Evolutionary conservation across 2,113 vertebrate genomes (phyloP).

Genomic region (Zapornia atra): DNA sequence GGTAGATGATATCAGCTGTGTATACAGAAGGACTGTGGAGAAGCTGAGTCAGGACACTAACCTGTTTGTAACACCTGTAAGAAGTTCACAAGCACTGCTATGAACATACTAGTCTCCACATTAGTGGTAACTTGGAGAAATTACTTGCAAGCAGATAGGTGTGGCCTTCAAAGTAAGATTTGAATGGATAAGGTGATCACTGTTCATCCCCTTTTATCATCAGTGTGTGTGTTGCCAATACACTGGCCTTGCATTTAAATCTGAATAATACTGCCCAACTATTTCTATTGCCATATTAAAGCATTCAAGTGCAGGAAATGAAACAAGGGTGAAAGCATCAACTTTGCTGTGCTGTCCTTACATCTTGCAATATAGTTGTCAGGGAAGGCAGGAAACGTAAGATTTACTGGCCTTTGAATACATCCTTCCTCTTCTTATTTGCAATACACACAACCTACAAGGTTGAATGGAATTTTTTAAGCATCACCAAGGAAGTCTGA

Average conservation of each 20-base stretch:
- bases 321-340: not conserved
- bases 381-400: not conserved
- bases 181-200: not conserved
- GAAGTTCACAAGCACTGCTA: not conserved
- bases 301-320: not conserved
- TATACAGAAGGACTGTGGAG: not conserved
- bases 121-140: not conserved
- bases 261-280: not conserved
- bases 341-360: not conserved
- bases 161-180: not conserved
- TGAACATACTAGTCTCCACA: fast-evolving
- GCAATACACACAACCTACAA: not conserved
- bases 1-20: not conserved
- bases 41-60: not conserved
- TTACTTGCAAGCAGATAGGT: not conserved
- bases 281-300: not conserved
- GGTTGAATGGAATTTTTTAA: not conserved
- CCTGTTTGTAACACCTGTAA: not conserved
- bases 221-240: fast-evolving
- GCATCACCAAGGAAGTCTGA: not conserved
- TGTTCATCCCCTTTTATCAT: not conserved
- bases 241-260: not conserved
- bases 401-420: not conserved
- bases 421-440: not conserved
- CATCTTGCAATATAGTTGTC: not conserved